Percentiles rank a stretch among this genome's conserved stretches.
Conservation (phyloP, 1,140 invertebrate species). For the Drosophila mauritiana region DNA sequence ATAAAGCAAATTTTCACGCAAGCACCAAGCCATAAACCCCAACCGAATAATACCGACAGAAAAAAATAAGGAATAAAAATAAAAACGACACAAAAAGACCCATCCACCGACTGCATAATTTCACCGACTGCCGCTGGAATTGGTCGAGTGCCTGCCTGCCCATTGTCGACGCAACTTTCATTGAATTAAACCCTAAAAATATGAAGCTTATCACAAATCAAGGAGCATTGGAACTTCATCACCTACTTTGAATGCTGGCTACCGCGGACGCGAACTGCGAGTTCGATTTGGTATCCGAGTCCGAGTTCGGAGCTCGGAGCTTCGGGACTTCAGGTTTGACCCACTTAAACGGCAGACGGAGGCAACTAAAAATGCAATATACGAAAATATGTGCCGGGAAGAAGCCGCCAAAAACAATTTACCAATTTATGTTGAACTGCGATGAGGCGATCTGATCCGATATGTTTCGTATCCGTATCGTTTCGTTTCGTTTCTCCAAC, state of each 20-base stretch:
- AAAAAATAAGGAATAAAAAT: background rate
- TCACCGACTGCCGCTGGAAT: conserved; percentile 61
- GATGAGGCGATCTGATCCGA: conserved; percentile 27
- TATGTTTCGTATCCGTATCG: conserved; percentile 23
- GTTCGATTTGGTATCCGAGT: conserved; percentile 6
- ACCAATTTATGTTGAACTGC: conserved; percentile 82
- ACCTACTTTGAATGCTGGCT: conserved; percentile 84
- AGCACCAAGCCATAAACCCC: conserved; percentile 19
- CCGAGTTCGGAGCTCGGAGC: background rate
- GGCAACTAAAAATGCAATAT: conserved; percentile 74
- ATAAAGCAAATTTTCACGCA: conserved; percentile 71
- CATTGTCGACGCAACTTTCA: conserved; percentile 78
- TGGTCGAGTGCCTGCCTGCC: conserved; percentile 46
- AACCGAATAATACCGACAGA: background rate
- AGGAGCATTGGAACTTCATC: conserved; percentile 80
- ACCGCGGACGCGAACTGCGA: conserved; percentile 51
- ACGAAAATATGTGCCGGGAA: conserved; percentile 68
- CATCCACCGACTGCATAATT: conserved; percentile 68
- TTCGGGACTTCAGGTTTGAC: conserved; percentile 38
- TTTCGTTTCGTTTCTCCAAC: conserved; percentile 16
- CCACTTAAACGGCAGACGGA: conserved; percentile 41
- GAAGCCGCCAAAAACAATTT: conserved; percentile 83
- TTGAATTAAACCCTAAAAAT: conserved; percentile 84
- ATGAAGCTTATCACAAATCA: conserved; percentile 84
- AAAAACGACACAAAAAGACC: conserved; percentile 7